These are phyloP conservation scores for Candoia aspera DNA, from an alignment of 2,113 vertebrate species.

Conservation along the genomic window DNA sequence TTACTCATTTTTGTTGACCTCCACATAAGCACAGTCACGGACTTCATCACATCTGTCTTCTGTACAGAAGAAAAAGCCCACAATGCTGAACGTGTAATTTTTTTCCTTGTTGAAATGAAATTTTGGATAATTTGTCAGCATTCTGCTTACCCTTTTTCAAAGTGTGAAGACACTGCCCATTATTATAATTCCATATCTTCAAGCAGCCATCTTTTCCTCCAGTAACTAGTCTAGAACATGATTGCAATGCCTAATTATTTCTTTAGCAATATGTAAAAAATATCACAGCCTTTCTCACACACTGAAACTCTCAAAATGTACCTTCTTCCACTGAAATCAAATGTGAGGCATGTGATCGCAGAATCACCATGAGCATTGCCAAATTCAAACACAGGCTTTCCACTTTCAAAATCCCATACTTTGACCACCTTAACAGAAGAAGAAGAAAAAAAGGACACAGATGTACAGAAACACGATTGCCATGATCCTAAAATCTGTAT, in stretches of 20 bases:
- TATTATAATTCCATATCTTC: constrained; percentile 78
- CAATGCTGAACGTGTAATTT: not conserved
- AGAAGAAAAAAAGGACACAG: constrained; percentile 3
- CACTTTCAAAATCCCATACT: constrained; percentile 79
- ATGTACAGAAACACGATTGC: not conserved
- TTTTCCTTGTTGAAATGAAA: not conserved
- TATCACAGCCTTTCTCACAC: not conserved
- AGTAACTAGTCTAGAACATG: constrained; percentile 69
- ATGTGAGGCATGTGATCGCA: constrained; percentile 75
- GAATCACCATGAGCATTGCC: constrained; percentile 59
- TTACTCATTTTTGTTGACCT: constrained; percentile 77
- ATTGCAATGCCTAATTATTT: not conserved
- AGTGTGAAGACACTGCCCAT: constrained; percentile 66
- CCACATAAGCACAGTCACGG: constrained; percentile 74
- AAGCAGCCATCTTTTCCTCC: constrained; percentile 76
- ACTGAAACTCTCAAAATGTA: constrained; percentile 17
- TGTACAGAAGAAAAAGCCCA: constrained; percentile 45
- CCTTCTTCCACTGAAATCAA: constrained; percentile 77
- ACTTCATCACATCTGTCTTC: constrained; percentile 71
- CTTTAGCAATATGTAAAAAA: not conserved
- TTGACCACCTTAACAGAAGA: constrained; percentile 69
- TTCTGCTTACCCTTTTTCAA: constrained; percentile 65
- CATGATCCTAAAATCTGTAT: not conserved
- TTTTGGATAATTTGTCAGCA: not conserved
- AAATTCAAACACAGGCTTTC: constrained; percentile 75